Percentiles rank a stretch among this genome's conserved stretches.
These are phyloP conservation scores for Miichthys miiuy DNA, from an alignment of 2,797 vertebrate species.

Conservation along the genomic window DNA sequence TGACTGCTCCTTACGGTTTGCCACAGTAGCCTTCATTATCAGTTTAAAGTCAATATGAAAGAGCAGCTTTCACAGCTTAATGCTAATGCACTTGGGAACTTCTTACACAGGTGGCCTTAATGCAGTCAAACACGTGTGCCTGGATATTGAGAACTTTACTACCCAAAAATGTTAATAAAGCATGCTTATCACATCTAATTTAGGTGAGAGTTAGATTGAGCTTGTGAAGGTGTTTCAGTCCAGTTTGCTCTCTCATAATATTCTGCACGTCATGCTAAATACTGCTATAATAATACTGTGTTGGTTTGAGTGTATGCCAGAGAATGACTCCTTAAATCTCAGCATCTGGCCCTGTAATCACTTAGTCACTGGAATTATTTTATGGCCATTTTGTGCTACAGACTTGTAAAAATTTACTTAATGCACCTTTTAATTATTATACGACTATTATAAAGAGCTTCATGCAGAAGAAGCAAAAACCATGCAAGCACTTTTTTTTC, in stretches of 20 bases:
- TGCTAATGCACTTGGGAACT: not conserved
- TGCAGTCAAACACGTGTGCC: not conserved
- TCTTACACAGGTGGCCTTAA: not conserved
- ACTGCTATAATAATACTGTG: not conserved
- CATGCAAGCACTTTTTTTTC: constrained; percentile 2
- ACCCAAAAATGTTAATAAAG: not conserved
- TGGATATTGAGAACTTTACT: not conserved
- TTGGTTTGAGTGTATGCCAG: not conserved
- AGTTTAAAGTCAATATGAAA: constrained; percentile 18
- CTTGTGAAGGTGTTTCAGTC: not conserved
- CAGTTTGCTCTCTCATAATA: not conserved
- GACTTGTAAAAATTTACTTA: not conserved
- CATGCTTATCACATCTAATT: not conserved
- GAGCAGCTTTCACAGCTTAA: constrained; percentile 13
- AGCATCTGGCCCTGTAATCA: not conserved
- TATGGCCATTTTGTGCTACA: constrained; percentile 2
- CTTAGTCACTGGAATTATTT: not conserved
- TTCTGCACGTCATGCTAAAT: not conserved
- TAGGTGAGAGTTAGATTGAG: not conserved
- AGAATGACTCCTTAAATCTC: not conserved
- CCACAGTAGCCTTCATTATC: constrained; percentile 26
- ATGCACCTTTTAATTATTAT: constrained; percentile 12
- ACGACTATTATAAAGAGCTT: constrained; percentile 9
- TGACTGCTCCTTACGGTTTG: constrained; percentile 14
- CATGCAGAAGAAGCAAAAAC: constrained; percentile 22